Evolutionary conservation across 2,113 vertebrate genomes (phyloP), one percentile per base, ranked within the genome.

Genomic region (Microtus pennsylvanicus): DNA sequence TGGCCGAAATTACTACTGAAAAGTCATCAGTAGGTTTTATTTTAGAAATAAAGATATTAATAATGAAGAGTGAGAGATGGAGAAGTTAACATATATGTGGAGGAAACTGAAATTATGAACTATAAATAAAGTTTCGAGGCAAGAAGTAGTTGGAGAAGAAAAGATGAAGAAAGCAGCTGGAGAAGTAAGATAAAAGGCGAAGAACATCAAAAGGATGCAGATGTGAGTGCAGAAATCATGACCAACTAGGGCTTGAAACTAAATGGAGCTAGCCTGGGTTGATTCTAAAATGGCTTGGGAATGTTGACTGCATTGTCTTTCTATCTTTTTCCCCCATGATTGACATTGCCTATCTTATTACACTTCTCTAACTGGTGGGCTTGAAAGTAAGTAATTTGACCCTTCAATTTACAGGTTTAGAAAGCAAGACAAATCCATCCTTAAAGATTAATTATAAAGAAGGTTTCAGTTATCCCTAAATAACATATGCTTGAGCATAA

Each of bases 31-130:
- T 12, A 65, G 17, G 21, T 16, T 63, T n/a, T 86, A 47, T 38
- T 80, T 87, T 28, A 92, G 70, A 16, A 95, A 86, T n/a, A 65
- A 35, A 77, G 11, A 80, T 61, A 7, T 26, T 86, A 80, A 65
- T n/a, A n/a, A 5, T 47, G 65, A 33, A 95, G 50, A 45, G 33
- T 87, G 21, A 26, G 16, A 21, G 16, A 30, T 58, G 19, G 58
- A 5, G 16, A 89, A 16, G 30, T 69, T n/a, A 47, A 82, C 21
- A 87, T 16, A 78, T 74, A 88, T 45, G 24, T 17, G 9, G 50
- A 78, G 28, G 75, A 69, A 91, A 78, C 61, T 76, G 21, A 88
- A 96, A 82, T 13, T 90, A 42, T 28, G 33, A 94, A 94, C 69
- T 35, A 90, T 21, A 52, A 87, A 7, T 80, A 11, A 95, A 35